Conservation (phyloP, 2,797 vertebrate genomes). For the Catostomus latipinnis region DNA sequence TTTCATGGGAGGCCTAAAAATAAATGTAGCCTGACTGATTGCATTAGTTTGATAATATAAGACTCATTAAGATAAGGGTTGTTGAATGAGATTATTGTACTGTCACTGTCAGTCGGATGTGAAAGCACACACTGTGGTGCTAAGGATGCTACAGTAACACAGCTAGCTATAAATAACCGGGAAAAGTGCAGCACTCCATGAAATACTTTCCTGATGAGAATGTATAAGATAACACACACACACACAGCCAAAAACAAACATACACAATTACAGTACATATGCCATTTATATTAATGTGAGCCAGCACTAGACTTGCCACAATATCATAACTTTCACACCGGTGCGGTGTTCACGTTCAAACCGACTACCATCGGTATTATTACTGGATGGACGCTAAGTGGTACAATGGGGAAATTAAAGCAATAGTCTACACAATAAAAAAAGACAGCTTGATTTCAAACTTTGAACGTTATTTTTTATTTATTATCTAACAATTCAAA, state of each 20-base stretch:
- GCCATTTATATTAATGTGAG: neutral
- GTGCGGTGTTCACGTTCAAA: too few species aligned
- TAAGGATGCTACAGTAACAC: conserved; percentile 30
- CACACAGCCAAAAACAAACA: conserved; percentile 33
- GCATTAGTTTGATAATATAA: conserved; percentile 50
- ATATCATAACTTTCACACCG: too few species aligned
- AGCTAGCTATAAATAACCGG: conserved; percentile 63
- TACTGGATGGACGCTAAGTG: too few species aligned
- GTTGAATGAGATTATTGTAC: conserved; percentile 67
- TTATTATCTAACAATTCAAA: too few species aligned
- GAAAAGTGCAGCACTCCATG: conserved; percentile 22
- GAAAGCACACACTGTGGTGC: conserved; percentile 37
- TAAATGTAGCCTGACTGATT: conserved; percentile 41
- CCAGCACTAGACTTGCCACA: neutral
- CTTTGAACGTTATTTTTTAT: too few species aligned
- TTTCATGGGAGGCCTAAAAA: conserved; percentile 47
- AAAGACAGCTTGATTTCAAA: too few species aligned
- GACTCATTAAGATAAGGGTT: conserved; percentile 63
- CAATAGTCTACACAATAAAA: too few species aligned
- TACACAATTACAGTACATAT: conserved; percentile 15
- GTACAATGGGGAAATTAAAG: too few species aligned
- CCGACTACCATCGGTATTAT: too few species aligned
- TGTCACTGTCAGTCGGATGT: conserved; percentile 56
- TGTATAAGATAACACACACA: conserved; percentile 20
- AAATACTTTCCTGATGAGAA: conserved; percentile 12